Base-by-base conservation (phyloP, 2,888 invertebrate species). In the Drosophila atripex region DNA sequence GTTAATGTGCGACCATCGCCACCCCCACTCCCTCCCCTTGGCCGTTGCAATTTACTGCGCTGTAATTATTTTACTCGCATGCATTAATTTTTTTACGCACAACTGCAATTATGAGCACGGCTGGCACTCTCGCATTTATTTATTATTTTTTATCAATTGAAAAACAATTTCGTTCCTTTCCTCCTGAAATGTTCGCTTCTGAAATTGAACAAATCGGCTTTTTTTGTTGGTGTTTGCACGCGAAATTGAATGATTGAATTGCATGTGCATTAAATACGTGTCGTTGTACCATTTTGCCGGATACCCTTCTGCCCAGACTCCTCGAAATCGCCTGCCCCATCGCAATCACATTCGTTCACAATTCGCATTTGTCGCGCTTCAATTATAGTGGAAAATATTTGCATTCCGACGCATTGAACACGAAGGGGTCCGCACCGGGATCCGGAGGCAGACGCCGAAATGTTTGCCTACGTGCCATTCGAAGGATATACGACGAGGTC, bases 311-410 rank as follows among this genome's bases (percentile, higher is more conserved):
- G 18, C 18, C 9, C 39, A 30, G 30, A 21, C 49, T 63, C n/a
- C 30, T 25, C 12, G 30, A 14, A 39, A 49, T 47, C 16, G 39
- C 32, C 47, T 28, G 32, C 45, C 14, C 21, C 30, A 53, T 18
- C 38, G 53, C 53, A 54, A 71, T 46, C 61, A 39, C 65, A 64
- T 72, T 74, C 64, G 46, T 35, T 75, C 47, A 51, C 71, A 71
- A 71, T 60, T 61, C 49, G 55, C 38, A 68, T 75, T 72, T 80
- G 45, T 66, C 58, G 65, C 66, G 50, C 68, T 63, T 66, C 77
- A 72, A 77, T 66, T 73, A 75, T 55, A 45, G 30, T 61, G 64
- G 18, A 79, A 70, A 63, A 70, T 65, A 83, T 79, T 79, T 78
- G 65, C 68, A 73, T 61, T 71, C 63, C 59, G 41, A 63, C 46